These are phyloP conservation scores for Tridacna gigas DNA, from an alignment of 2,888 invertebrate genomes.

Conservation along the genomic window DNA sequence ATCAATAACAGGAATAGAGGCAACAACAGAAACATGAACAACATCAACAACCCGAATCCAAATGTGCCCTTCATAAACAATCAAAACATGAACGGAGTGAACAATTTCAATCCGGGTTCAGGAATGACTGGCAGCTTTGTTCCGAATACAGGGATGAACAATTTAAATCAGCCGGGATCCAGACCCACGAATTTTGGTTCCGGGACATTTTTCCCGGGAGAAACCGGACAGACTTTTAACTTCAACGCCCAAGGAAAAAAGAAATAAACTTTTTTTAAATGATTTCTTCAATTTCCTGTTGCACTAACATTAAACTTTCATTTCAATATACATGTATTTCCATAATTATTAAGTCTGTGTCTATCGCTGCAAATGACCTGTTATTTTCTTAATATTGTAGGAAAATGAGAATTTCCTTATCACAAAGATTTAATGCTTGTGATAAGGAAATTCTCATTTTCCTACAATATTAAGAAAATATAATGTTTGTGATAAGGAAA, in stretches of 20 bases:
- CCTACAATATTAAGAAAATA: too few species aligned
- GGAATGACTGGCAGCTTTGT: constrained; percentile 6
- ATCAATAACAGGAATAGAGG: constrained; percentile 24
- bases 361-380: too few species aligned
- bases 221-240: constrained; percentile 53
- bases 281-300: too few species aligned
- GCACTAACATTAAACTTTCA: too few species aligned
- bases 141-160: constrained; percentile 15
- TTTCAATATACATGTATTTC: too few species aligned
- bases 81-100: constrained; percentile 15
- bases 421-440: too few species aligned
- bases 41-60: constrained; percentile 10
- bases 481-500: too few species aligned
- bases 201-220: constrained; percentile 43
- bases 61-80: constrained; percentile 7
- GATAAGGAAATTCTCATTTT: too few species aligned
- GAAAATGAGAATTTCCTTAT: too few species aligned
- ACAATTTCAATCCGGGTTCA: constrained; percentile 15
- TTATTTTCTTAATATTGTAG: too few species aligned
- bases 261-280: background rate
- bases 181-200: constrained; percentile 39
- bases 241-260: constrained; percentile 50
- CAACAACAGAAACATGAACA: constrained; percentile 29
- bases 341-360: too few species aligned
- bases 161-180: constrained; percentile 23